Base-by-base conservation (phyloP, 2,888 invertebrate genomes). In the Tanypteryx hageni region DNA sequence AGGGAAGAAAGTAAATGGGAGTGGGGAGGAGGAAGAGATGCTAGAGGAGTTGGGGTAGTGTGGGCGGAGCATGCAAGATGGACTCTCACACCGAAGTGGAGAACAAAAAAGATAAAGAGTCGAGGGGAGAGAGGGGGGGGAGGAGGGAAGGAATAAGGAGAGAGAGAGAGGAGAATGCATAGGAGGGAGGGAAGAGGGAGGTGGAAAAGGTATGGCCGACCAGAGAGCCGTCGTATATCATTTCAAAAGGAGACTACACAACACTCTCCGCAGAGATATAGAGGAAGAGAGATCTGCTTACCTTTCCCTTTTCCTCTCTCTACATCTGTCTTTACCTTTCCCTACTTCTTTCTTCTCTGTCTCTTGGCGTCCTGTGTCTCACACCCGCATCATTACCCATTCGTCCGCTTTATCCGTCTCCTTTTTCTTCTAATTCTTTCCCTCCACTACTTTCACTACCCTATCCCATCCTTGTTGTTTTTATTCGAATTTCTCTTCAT, bases 161-260 rank as follows among this genome's bases (percentile, higher is more conserved):
- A 13, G 11, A 27, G 27, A 13, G 27, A 14, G 22, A 22, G 76
- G 22, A 22, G 22, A 27, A 22, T n/a, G 22, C 13, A 27, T 22
- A 27, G 22, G 22, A 4, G 27, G 27, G 22, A 27, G 76, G n/a
- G 76, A 22, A 27, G 76, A 27, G 22, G 76, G 76, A 13, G 76
- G 68, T 22, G 76, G 76, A 76, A 76, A 76, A 76, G 76, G 76
- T 76, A 76, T 76, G 76, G 76, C 76, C 76, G 76, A 76, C 76
- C 18, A 13, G 27, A 76, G 22, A 76, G 76, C 22, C 76, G 76
- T 27, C 76, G 76, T 76, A 76, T 76, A 76, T 76, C 76, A 76
- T 76, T 76, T 76, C 76, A 22, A 76, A 76, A 76, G 27, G 76
- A 27, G 76, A 76, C 76, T 76, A 76, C 76, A 76, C 22, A 76